Conservation (phyloP, 2,888 invertebrate genomes). For the Hofmannophila pseudospretella region DNA sequence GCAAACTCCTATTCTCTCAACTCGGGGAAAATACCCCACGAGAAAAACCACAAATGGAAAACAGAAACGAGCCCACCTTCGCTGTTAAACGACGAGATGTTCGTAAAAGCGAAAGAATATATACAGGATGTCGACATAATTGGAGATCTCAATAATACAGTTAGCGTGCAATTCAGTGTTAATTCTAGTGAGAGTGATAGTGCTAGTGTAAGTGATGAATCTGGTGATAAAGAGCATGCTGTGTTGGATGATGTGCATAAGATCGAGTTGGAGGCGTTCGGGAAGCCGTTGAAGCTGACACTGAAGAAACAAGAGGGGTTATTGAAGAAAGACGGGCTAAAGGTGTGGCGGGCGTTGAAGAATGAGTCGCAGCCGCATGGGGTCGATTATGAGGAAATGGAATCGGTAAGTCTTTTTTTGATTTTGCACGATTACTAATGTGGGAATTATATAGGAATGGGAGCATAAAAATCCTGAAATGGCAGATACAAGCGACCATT, state of each 20-base stretch:
- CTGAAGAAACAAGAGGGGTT: slow-evolving; percentile 87
- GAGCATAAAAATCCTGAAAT: no score
- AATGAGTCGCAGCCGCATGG: slow-evolving; percentile 88
- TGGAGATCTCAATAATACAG: slow-evolving; percentile 62
- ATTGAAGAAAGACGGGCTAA: slow-evolving; percentile 85
- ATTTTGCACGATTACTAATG: no score
- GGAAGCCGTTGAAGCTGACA: slow-evolving; percentile 84
- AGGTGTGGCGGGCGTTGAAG: slow-evolving; percentile 88
- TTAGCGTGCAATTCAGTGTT: slow-evolving; percentile 59
- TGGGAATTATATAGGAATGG: no score
- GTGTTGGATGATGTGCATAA: slow-evolving; percentile 74
- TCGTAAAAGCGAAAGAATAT: slow-evolving; percentile 47
- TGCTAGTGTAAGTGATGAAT: slow-evolving; percentile 34
- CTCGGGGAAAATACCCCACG: slow-evolving; percentile 54
- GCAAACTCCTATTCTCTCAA: slow-evolving; percentile 36
- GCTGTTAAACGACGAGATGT: slow-evolving; percentile 66
- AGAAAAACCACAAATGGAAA: slow-evolving; percentile 48
- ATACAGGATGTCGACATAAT: slow-evolving; percentile 66
- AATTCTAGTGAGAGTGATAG: slow-evolving; percentile 58
- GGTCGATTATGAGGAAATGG: slow-evolving; percentile 87
- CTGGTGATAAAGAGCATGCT: slow-evolving; percentile 32
- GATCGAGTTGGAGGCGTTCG: slow-evolving; percentile 89
- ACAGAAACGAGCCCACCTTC: slow-evolving; percentile 52
- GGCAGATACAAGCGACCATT: no score
- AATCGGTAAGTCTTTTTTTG: slow-evolving; percentile 82